Evolutionary conservation across 2,888 invertebrate species (phyloP), one percentile per base, ranked within the genome.

Genomic region (Eupelmus urozonus): DNA sequence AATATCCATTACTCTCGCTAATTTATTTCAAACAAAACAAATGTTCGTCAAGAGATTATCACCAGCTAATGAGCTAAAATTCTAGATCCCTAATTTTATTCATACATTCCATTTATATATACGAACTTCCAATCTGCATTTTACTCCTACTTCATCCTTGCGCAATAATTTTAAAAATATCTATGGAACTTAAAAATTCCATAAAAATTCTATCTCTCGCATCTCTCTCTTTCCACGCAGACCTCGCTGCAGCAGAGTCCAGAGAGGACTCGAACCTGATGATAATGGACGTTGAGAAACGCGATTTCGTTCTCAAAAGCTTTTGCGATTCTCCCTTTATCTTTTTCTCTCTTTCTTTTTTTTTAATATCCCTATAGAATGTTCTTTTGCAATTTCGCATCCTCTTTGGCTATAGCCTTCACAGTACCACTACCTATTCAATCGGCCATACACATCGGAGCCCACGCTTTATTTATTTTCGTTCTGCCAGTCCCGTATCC

Each of bases 221-320:
- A 34, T 5, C n/a, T n/a, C n/a, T n/a, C n/a, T 34, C 9, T 34
- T 34, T 34, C 34, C 3, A 34, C 42, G n/a, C n/a, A 45, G 2
- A 13, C 25, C 42, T 63, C 20, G 1, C 1, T 18, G 18, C 40
- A 63, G 13, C n/a, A 45, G 29, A 65, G 18, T 13, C 55, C 20
- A 66, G 2, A 34, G 34, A 34, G 34, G 9, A 34, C 5, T 34
- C 34, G 34, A 9, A 53, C 51, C 53, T 40, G 42, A 63, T 63
- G 72, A 63, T 72, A 72, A 63, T 72, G 63, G 72, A 72, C 55
- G 63, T 63, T 53, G 42, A 63, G 63, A 67, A 53, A 67, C 53
- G 67, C 67, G 62, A 75, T 75, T 75, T 75, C 2, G 75, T 62
- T 67, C 53, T 60, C 62, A 40, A 75, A 75, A 75, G 53, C 67